These are phyloP conservation scores for Aleiodes leptofemur DNA, from an alignment of 2,888 invertebrate genomes.

Conservation along the genomic window DNA sequence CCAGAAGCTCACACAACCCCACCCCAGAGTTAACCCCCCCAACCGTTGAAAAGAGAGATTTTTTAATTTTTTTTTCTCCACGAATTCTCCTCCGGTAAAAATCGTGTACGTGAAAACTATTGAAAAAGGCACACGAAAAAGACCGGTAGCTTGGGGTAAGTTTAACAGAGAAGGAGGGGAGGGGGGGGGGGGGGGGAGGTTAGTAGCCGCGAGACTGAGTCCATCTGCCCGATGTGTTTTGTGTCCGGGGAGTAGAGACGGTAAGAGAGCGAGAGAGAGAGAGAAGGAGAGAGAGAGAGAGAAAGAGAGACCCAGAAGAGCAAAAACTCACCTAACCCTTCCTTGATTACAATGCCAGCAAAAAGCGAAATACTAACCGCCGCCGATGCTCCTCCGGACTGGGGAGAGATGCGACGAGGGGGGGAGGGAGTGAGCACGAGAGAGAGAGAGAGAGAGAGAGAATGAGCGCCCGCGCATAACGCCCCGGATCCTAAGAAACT, in stretches of 20 bases:
- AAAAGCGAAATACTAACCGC: constrained; percentile 76
- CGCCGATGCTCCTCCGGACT: constrained; percentile 72
- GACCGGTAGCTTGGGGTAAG: constrained; percentile 25
- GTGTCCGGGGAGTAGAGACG: constrained; percentile 65
- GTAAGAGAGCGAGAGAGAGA: constrained; percentile 52
- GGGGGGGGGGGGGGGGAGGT: constrained; percentile 47
- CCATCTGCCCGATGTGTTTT: constrained; percentile 74
- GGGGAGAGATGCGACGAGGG: constrained; percentile 25
- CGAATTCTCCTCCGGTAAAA: constrained; percentile 9
- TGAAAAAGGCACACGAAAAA: constrained; percentile 28
- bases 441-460: constrained; percentile 57
- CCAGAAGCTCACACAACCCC: neutral
- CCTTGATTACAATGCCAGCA: constrained; percentile 75
- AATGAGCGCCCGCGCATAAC: constrained; percentile 76
- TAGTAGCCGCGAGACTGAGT: constrained; percentile 71
- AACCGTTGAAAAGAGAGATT: neutral
- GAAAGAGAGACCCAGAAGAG: constrained; percentile 56
- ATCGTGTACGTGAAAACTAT: constrained; percentile 12
- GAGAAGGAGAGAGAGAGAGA: constrained; percentile 58
- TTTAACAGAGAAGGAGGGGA: constrained; percentile 39
- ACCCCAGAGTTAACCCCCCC: neutral
- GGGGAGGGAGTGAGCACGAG: too few species aligned
- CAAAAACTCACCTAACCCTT: constrained; percentile 76
- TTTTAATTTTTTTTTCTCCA: neutral
- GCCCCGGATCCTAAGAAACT: constrained; percentile 73